Evolutionary conservation across 2,888 invertebrate genomes (phyloP).

Genomic region (Eueremaeus valkanovi): DNA sequence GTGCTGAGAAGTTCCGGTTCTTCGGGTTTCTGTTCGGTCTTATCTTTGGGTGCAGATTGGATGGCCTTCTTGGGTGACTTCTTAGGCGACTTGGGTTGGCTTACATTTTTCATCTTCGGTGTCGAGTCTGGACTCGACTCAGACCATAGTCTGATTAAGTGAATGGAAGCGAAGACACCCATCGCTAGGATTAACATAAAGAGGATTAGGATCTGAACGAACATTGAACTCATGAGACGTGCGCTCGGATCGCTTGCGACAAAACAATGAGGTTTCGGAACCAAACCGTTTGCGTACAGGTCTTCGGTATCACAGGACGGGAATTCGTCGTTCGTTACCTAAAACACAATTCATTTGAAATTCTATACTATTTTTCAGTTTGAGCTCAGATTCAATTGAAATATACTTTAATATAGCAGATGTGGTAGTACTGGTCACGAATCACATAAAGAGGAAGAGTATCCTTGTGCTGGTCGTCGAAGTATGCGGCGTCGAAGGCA

Average conservation of each 20-base stretch:
- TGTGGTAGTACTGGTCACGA: neutral
- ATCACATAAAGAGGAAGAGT: neutral
- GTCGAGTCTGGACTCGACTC: no score
- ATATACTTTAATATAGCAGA: conserved; percentile 1
- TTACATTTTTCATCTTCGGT: no score
- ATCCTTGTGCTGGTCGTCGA: neutral
- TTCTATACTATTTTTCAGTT: neutral
- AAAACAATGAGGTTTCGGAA: neutral
- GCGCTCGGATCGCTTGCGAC: neutral
- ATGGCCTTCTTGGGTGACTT: no score
- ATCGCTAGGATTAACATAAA: no score
- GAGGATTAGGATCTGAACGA: neutral
- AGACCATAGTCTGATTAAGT: no score
- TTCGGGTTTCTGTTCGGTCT: no score
- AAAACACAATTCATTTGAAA: neutral
- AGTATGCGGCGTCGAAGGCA: conserved; percentile 10
- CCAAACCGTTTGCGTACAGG: neutral
- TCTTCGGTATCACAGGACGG: neutral
- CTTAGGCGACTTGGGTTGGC: no score
- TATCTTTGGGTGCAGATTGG: no score
- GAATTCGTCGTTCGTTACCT: neutral
- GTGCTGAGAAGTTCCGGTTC: no score
- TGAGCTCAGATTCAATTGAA: neutral
- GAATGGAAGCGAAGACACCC: no score
- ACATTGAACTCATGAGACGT: neutral